Evolutionary conservation across 2,113 vertebrate genomes (phyloP), one percentile per base, ranked within the genome.

Genomic region (Chunga burmeisteri): DNA sequence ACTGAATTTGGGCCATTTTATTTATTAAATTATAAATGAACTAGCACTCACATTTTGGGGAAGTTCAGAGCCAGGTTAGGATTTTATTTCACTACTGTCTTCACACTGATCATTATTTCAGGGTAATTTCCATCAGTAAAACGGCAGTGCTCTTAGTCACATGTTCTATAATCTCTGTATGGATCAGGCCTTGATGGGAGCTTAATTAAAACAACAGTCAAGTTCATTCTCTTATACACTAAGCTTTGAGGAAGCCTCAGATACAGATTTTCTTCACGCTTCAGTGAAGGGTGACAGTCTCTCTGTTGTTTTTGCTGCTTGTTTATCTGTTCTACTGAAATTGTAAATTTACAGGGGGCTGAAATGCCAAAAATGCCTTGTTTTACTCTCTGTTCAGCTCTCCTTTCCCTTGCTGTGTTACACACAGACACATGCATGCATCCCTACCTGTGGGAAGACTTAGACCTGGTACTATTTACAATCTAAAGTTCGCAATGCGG

Each of bases 121-220:
- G 58, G 77, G 62, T 67, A 61, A 93, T 82, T 91, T 86, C 75
- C 62, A 32, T 52, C 81, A 52, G 46, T 38, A 44, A 74, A 95
- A 86, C 4, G 36, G 32, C 85, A 67, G 29, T 26, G 19, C 23
- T 68, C 44, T 86, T 27, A 27, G 34, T 80, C 68, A 77, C 77
- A 12, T 26, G 20, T 30, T 52, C 47, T 53, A 1, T 53, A 86
- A 92, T 71, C 77, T 87, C 81, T 62, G 27, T 74, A 47, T 38
- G 68, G 78, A 92, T 91, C 81, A 81, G 77, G 58, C 42, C 55
- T 95, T 80, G 73, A 87, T 80, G 58, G 72, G 58, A 92, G 73
- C 67, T 93, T 92, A 93, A 95, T 91, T 95, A 89, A 92, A 95
- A 62, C 77, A 75, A 50, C 83, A 86, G 77, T 72, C 85, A 72